Evolutionary conservation across 2,888 invertebrate species (phyloP), one percentile per base, ranked within the genome.

Genomic region (Eupelmus urozonus): DNA sequence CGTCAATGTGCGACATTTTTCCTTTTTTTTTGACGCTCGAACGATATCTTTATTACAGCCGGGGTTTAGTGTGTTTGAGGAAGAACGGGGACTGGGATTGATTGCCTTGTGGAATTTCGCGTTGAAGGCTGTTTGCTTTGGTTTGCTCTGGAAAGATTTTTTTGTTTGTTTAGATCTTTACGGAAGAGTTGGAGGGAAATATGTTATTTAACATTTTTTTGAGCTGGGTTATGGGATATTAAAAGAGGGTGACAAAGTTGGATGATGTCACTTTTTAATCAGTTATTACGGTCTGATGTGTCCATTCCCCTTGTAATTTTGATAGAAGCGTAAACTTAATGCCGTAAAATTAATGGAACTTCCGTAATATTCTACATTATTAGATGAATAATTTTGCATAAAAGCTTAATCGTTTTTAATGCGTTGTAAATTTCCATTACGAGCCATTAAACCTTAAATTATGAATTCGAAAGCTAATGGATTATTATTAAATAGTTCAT

Each of bases 391-490:
- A 63, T 20, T 60, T 63, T 18, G 13, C 16, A 63, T 13, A 40
- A 34, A 9, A 34, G 3, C 34, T 3, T 34, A 34, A 34, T 34
- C 9, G 9, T 9, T 34, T 34, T 34, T 34, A 45, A 45, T 45
- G 16, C 2, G 16, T 42, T 5, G 40, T 5, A 13, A 72, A 72
- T 76, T 51, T 59, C 29, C 34, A 57, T 29, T 71, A 65, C 27
- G 25, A 57, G 25, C 27, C n/a, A 45, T 20, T 9, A 57, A 51
- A 57, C 27, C 59, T 20, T 53, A 49, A 42, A 72, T 51, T 42
- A 53, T 9, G 65, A 27, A 66, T 66, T 77, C 63, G 66, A 72
- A 77, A 72, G 66, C 66, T 59, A 40, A 76, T 65, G 70, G 25
- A 40, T 29, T 49, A 53, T 49, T 53, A 53, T 18, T 13, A 3